Evolutionary conservation across 2,797 vertebrate genomes (phyloP), one percentile per base, ranked within the genome.

Genomic region (Columba guinea): DNA sequence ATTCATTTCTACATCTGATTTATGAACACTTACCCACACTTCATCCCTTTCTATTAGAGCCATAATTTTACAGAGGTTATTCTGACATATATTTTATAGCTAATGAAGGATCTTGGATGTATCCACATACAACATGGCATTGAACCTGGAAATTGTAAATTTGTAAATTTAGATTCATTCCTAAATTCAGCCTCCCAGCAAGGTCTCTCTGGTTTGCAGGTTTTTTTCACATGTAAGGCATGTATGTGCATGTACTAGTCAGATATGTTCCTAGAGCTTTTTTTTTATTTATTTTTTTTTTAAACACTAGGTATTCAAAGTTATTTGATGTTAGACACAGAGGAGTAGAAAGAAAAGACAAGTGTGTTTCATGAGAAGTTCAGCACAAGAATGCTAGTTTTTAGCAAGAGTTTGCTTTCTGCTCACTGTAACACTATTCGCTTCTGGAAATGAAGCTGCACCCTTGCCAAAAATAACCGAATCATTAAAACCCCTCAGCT

Each of bases 61-160:
- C 23, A 27, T 95, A 86, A 93, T 84, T 87, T 82, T 93, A 35
- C 62, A 59, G 39, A 21, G 53, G 24, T 90, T 84, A 77, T 92
- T 83, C 79, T 91, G 89, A 71, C 83, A 46, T 48, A 12, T 58
- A 73, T 91, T 93, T 93, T 90, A 69, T 76, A 79, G 60, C 74
- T 95, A 81, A 79, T 82, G 85, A 86, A 94, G n/a, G 76, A 73
- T 79, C 87, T 96, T 79, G 16, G 63, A 53, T 79, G 89, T 90
- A 91, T 78, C 85, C 70, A 63, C 52, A 37, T 18, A 55, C 76
- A 84, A 34, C 28, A 15, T 24, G 82, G 35, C 93, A 86, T 44
- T 95, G 91, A 94, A 92, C n/a, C 30, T 97, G 49, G 35, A 95
- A 97, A 96, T 84, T 20, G 13, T 20, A 46, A 46, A 51, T 88